A percentile compares a stretch with the other conserved stretches of the same genome.
Evolutionary conservation across 2,113 vertebrate genomes (phyloP).

Genomic region (Podarcis cretensis): DNA sequence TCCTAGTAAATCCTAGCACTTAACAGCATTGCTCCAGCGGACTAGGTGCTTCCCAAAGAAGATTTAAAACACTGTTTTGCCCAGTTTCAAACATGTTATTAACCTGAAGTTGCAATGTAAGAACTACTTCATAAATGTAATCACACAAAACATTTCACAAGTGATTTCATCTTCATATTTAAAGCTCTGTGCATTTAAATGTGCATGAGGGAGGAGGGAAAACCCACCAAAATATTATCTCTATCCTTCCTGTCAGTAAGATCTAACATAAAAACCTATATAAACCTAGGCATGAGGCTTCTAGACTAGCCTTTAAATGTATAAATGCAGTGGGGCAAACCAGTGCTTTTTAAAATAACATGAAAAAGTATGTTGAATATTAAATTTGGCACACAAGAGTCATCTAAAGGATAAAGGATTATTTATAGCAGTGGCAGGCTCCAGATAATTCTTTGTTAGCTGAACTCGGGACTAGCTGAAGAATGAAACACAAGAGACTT

Average conservation of each 20-base stretch:
- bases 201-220: neutral
- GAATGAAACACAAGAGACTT: neutral
- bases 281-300: neutral
- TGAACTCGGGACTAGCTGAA: neutral
- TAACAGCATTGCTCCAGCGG: conserved; percentile 43
- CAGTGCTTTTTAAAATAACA: conserved; percentile 42
- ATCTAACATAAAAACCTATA: neutral
- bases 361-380: conserved; percentile 58
- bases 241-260: conserved; percentile 6
- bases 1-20: conserved; percentile 58
- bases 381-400: conserved; percentile 76
- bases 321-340: conserved; percentile 3
- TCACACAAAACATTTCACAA: neutral
- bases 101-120: conserved; percentile 19
- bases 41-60: neutral
- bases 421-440: neutral
- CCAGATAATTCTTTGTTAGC: neutral
- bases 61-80: conserved; percentile 38
- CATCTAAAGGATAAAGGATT: conserved; percentile 21
- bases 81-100: neutral
- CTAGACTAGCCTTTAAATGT: neutral
- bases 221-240: conserved; percentile 16
- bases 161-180: conserved; percentile 41
- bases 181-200: conserved; percentile 54
- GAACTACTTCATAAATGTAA: conserved; percentile 8